Evolutionary conservation across 1,140 invertebrate species (phyloP).

Genomic region (Drosophila ohnishii): DNA sequence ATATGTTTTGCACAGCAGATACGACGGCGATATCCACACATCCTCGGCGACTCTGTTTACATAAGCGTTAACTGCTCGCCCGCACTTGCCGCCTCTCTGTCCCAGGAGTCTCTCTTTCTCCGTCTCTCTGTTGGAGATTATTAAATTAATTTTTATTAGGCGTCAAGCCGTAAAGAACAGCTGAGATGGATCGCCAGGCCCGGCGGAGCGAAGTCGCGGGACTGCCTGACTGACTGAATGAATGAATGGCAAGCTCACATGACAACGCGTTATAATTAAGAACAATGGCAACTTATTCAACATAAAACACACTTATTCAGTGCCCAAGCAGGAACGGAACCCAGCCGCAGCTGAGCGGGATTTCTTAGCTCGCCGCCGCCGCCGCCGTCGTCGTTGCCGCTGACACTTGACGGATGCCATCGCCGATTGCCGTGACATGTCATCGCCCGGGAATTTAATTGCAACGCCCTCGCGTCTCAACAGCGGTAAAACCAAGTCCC

Average conservation of each 20-base stretch:
- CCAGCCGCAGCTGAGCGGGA: conserved; percentile 17
- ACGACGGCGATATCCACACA: conserved; percentile 61
- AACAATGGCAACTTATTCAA: conserved; percentile 77
- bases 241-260: conserved; percentile 79
- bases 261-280: conserved; percentile 81
- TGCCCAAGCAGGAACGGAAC: conserved; percentile 21
- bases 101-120: background rate
- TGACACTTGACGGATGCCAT: conserved; percentile 63
- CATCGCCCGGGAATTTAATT: conserved; percentile 49
- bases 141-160: conserved; percentile 81
- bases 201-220: conserved; percentile 1
- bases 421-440: conserved; percentile 43
- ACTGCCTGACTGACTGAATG: conserved; percentile 25
- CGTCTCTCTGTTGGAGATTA: conserved; percentile 44
- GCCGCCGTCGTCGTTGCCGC: conserved; percentile 6
- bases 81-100: conserved; percentile 24
- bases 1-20: conserved; percentile 80
- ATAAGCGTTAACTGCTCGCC: conserved; percentile 71
- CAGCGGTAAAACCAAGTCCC: conserved; percentile 5
- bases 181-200: conserved; percentile 49
- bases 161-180: conserved; percentile 79
- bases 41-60: conserved; percentile 68
- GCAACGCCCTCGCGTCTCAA: conserved; percentile 14
- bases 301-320: conserved; percentile 26
- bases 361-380: conserved; percentile 28